Percentiles rank a stretch among this genome's conserved stretches.
These are phyloP conservation scores for Chouioia cunea DNA, from an alignment of 2,888 invertebrate species.

Conservation along the genomic window DNA sequence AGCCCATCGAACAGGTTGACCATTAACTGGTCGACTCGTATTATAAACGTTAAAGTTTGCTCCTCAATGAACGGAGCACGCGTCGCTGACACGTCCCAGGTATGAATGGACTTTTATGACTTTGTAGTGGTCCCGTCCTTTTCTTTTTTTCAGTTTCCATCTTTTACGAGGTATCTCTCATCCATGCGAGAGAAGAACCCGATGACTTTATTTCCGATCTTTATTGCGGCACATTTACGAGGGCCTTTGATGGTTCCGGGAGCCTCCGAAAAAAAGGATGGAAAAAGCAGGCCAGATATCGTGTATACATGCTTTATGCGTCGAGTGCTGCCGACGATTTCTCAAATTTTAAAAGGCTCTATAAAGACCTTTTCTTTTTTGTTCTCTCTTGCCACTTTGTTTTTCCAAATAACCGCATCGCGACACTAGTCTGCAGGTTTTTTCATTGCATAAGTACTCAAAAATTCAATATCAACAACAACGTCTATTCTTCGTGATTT, in stretches of 20 bases:
- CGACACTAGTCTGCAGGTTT: no score
- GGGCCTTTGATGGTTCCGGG: conserved; percentile 29
- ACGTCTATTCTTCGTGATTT: no score
- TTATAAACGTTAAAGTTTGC: conserved; percentile 3
- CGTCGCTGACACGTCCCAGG: conserved; percentile 22
- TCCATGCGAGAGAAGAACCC: conserved; percentile 11
- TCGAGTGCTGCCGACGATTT: conserved; percentile 17
- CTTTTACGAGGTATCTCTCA: conserved; percentile 55
- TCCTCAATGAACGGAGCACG: conserved; percentile 28
- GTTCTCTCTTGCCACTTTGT: conserved; percentile 29
- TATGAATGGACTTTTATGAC: conserved; percentile 65
- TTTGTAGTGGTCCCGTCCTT: conserved; percentile 19
- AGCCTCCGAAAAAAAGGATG: background rate
- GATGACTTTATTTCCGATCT: conserved; percentile 63
- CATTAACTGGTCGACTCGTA: conserved; percentile 2
- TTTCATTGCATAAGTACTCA: no score
- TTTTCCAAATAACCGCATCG: conserved; percentile 13
- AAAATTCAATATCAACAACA: no score
- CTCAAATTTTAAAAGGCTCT: conserved; percentile 23
- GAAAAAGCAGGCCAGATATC: background rate
- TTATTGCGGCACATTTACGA: conserved; percentile 61
- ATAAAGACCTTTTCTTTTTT: background rate
- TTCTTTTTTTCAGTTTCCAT: conserved; percentile 46
- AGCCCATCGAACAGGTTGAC: conserved; percentile 31
- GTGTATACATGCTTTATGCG: conserved; percentile 16